Base-by-base conservation (phyloP, 2,888 invertebrate species). In the Caenorhabditis drosophilae region DNA sequence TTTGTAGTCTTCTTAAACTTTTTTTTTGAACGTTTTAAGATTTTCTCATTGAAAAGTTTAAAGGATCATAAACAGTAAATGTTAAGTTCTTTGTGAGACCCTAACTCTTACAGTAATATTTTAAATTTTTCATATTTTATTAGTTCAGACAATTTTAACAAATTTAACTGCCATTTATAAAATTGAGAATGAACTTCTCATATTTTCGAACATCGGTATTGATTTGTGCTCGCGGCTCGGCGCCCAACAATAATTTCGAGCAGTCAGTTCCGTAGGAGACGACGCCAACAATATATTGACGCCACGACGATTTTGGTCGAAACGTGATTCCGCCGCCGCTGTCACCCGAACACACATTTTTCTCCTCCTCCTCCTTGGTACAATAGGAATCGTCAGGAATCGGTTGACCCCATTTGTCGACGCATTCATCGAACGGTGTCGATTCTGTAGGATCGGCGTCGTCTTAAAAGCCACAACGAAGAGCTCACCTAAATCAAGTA, bases 331-430 rank as follows among this genome's bases (percentile, higher is more conserved):
- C 63, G 34, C 63, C 63, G 11, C 63, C 63, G 31, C 57, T 57
- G 42, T 64, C 63, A 22, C 63, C 63, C 15, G 58, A 49, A 38
- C 63, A 64, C 6, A 64, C 63, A 23, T 64, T 54, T 49, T 58
- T 58, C 15, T 58, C 54, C 4, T 48, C 53, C 20, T 54, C 57
- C n/a, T 64, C 63, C 1, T 38, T 49, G 20, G 63, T 64, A 25
- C 63, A 64, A 25, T 57, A 54, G 11, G 63, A 42, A 31, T 64
- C 63, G n/a, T 12, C 23, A 12, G 63, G 57, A 23, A 54, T 25
- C 9, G 40, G 31, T 4, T 35, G 27, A 44, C 58, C 63, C 31
- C 31, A 31, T 31, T 31, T 31, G 6, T 31, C 31, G 12, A 9
- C 12, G 31, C 31, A 31, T 31, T 31, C 31, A 9, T 31, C 31